These are phyloP conservation scores for Aurelia sp. DNA, from an alignment of 30 jellyfish, hydroid and myxozoan species.

Conservation along the genomic window DNA sequence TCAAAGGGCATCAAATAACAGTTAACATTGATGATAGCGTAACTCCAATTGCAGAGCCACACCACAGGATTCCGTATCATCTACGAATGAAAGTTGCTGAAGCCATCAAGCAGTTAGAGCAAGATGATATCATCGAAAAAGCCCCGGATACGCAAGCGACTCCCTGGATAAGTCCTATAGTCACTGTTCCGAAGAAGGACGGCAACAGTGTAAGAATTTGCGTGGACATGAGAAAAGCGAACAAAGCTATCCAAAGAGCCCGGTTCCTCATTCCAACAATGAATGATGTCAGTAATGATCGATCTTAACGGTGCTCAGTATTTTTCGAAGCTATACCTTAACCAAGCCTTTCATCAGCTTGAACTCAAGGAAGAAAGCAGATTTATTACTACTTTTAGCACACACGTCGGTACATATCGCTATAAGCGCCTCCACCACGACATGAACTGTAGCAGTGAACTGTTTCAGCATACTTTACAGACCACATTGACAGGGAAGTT, in stretches of 20 bases:
- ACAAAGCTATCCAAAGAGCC: background rate
- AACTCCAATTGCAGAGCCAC: no score
- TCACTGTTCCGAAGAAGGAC: constrained; percentile 27
- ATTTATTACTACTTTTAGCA: no score
- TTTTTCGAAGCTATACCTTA: background rate
- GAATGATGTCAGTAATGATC: no score
- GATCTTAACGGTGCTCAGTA: background rate
- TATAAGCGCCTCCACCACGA: no score
- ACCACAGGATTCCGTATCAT: no score
- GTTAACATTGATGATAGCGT: no score
- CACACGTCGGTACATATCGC: no score
- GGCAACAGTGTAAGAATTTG: constrained; percentile 17
- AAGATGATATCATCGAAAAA: constrained; percentile 10
- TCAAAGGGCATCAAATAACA: background rate
- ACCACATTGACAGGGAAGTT: no score
- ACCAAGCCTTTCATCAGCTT: background rate
- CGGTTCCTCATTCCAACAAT: no score
- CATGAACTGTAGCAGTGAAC: no score
- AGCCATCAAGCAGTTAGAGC: constrained; percentile 4
- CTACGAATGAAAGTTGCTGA: background rate
- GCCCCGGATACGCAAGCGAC: constrained; percentile 14
- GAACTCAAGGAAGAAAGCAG: no score
- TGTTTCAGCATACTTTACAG: no score
- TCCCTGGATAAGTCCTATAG: constrained; percentile 15
- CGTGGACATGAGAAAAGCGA: constrained; percentile 56